A percentile compares a stretch with the other conserved stretches of the same genome.
Evolutionary conservation across 2,888 invertebrate species (phyloP).

Genomic region (Apamea sordens): DNA sequence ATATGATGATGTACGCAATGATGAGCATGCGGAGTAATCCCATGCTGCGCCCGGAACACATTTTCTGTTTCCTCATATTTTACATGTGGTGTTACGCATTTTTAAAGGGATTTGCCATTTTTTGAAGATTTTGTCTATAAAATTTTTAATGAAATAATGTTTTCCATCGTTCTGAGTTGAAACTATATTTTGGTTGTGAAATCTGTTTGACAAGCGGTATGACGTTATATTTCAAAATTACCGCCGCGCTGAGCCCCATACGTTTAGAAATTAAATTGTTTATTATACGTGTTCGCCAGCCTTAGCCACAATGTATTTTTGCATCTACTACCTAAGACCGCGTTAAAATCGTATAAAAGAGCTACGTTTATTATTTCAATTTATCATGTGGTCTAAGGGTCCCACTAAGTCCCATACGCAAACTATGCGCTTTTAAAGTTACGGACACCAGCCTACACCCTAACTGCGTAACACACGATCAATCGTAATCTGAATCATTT

Average conservation of each 20-base stretch:
- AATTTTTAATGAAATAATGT: slow-evolving; percentile 21
- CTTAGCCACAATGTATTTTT: neutral
- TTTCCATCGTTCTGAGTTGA: slow-evolving; percentile 17
- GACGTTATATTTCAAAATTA: slow-evolving; percentile 46
- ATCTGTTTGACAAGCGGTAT: slow-evolving; percentile 28
- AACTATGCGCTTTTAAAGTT: neutral
- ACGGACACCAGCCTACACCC: neutral
- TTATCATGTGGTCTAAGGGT: neutral
- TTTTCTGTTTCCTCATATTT: slow-evolving; percentile 54
- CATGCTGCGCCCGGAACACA: slow-evolving; percentile 71
- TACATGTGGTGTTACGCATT: slow-evolving; percentile 45
- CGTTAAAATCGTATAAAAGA: neutral
- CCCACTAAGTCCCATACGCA: neutral
- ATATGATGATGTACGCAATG: slow-evolving; percentile 80
- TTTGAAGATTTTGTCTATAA: slow-evolving; percentile 13
- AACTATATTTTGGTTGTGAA: slow-evolving; percentile 11
- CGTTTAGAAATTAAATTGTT: slow-evolving; percentile 32
- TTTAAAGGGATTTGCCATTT: slow-evolving; percentile 42
- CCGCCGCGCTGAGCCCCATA: neutral
- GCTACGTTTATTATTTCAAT: neutral
- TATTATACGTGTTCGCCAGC: neutral
- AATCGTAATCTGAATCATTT: too few species aligned
- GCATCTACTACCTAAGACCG: neutral
- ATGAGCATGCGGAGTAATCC: slow-evolving; percentile 79
- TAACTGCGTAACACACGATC: too few species aligned